Conservation (phyloP, 1,140 invertebrate genomes). For the Arctopsyche grandis region DNA sequence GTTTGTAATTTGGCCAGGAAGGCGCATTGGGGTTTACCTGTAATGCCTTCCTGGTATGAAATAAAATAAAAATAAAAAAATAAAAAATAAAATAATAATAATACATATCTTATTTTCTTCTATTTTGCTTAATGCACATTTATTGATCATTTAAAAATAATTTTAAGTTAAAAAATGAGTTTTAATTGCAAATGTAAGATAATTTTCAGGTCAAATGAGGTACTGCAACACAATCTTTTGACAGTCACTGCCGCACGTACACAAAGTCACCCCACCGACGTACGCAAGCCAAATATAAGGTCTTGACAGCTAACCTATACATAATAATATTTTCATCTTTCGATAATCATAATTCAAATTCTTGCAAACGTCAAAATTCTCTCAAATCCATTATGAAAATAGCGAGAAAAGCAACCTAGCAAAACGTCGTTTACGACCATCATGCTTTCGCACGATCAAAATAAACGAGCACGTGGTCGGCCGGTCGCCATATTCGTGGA, state of each 20-base stretch:
- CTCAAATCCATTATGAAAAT: background rate
- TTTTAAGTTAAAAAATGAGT: too few relatives aligned
- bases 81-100: too few relatives aligned
- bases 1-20: too few relatives aligned
- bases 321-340: constrained; percentile 23
- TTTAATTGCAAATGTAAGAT: too few relatives aligned
- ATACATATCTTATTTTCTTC: too few relatives aligned
- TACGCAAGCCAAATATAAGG: constrained; percentile 17
- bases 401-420: background rate
- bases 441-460: background rate
- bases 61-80: too few relatives aligned
- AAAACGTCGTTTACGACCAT: background rate
- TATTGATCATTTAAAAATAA: too few relatives aligned
- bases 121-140: too few relatives aligned
- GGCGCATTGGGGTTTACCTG: too few relatives aligned
- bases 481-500: background rate
- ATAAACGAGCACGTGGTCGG: constrained; percentile 37
- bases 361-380: background rate
- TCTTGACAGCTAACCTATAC: constrained; percentile 20
- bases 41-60: too few relatives aligned
- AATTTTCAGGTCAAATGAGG: too few relatives aligned
- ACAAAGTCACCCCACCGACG: constrained; percentile 26
- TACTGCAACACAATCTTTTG: background rate
- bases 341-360: constrained; percentile 4
- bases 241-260: background rate